Conservation (phyloP, 2,888 invertebrate genomes). For the Euproctis similis region DNA sequence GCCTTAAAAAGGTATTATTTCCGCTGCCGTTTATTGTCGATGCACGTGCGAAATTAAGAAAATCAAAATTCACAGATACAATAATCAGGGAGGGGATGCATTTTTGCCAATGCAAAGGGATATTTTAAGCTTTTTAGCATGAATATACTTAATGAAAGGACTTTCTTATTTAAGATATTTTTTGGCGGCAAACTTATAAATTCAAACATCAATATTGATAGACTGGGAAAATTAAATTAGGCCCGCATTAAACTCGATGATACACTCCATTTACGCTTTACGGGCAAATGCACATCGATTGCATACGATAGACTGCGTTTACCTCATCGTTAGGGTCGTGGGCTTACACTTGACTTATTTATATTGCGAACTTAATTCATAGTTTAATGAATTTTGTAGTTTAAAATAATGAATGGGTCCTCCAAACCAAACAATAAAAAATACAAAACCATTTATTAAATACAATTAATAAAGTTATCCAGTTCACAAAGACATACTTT, state of each 20-base stretch:
- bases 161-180: background rate
- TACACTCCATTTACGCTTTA: constrained; percentile 35
- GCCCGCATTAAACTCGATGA: constrained; percentile 14
- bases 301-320: constrained; percentile 57
- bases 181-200: constrained; percentile 11
- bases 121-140: constrained; percentile 51
- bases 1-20: too few species aligned
- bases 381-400: constrained; percentile 28
- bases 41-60: constrained; percentile 17
- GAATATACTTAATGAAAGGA: constrained; percentile 1
- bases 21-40: too few species aligned
- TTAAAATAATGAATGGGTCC: too few species aligned
- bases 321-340: constrained; percentile 50
- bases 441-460: too few species aligned
- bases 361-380: constrained; percentile 36
- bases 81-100: constrained; percentile 73
- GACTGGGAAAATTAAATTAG: constrained; percentile 4
- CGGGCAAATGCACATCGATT: constrained; percentile 61
- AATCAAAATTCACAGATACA: constrained; percentile 44
- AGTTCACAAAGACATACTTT: too few species aligned
- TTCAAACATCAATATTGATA: constrained; percentile 4
- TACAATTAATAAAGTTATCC: too few species aligned
- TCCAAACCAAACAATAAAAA: too few species aligned
- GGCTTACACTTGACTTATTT: constrained; percentile 46
- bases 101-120: constrained; percentile 66